Percentiles rank a stretch among this genome's conserved stretches.
phyloP scores from a whole-genome alignment of 2,797 vertebrate species.

The Megaceryle alcyon region DNA sequence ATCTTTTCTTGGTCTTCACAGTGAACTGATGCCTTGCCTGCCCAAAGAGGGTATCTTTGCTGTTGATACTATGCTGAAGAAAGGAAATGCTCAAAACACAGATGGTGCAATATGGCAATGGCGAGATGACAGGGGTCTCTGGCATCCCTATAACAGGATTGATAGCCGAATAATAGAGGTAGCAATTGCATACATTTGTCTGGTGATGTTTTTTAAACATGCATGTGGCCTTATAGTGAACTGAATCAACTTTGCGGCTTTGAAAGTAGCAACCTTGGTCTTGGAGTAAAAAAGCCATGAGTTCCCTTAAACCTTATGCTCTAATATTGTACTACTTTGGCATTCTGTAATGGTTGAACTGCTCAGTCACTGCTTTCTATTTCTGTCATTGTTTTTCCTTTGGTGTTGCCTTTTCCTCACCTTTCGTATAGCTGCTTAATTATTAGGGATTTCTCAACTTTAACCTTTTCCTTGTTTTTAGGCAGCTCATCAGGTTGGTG shows the following conservation, averaged over 20 bases:
- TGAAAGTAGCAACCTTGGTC: neutral
- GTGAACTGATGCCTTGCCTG: constrained; percentile 98
- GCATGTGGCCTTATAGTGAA: neutral
- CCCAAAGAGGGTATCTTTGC: constrained; percentile 99
- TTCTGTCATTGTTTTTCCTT: neutral
- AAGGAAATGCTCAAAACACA: constrained; percentile 96
- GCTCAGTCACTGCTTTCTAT: neutral
- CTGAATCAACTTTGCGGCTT: neutral
- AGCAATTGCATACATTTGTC: constrained; percentile 62
- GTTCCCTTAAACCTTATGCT: neutral
- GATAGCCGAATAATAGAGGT: constrained; percentile 99
- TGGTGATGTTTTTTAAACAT: neutral
- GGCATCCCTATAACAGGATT: constrained; percentile 99
- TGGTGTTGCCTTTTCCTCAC: neutral
- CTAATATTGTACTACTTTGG: neutral
- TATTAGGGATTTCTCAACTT: neutral
- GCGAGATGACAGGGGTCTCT: constrained; percentile 96
- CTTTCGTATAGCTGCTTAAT: neutral
- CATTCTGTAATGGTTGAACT: neutral
- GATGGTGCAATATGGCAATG: constrained; percentile 99
- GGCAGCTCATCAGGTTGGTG: constrained; percentile 99
- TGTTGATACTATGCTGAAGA: constrained; percentile 98
- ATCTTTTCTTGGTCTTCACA: constrained; percentile 70
- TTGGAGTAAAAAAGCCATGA: no score
- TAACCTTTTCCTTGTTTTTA: constrained; percentile 75